These are phyloP conservation scores for Craniophora ligustri DNA, from an alignment of 2,888 invertebrate species.

Conservation along the genomic window DNA sequence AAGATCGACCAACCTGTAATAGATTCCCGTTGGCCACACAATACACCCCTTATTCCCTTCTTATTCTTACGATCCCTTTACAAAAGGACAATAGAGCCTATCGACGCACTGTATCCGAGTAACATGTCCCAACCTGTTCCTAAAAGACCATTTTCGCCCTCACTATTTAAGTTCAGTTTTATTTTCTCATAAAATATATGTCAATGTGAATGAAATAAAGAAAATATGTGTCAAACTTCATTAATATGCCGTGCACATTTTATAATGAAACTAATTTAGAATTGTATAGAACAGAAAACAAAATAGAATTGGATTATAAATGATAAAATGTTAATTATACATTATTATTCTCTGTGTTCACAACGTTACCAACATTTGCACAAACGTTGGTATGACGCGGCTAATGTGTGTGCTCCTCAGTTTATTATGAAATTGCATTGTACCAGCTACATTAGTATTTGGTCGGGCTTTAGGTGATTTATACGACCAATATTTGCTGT, in stretches of 20 bases:
- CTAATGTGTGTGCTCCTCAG: conserved; percentile 10
- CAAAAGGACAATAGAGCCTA: conserved; percentile 54
- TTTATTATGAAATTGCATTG: conserved; percentile 36
- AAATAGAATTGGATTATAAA: conserved; percentile 19
- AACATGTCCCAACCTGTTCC: conserved; percentile 56
- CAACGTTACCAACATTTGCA: conserved; percentile 32
- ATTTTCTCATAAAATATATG: background rate
- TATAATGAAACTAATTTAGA: conserved; percentile 9
- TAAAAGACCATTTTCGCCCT: conserved; percentile 17
- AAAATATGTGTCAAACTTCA: conserved; percentile 3
- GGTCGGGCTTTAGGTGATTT: conserved; percentile 45
- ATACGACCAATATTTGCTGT: conserved; percentile 50
- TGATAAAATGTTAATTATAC: conserved; percentile 14
- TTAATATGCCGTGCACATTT: background rate
- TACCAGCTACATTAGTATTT: conserved; percentile 47
- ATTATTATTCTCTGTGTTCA: conserved; percentile 31
- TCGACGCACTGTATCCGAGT: conserved; percentile 47
- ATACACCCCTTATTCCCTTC: conserved; percentile 58
- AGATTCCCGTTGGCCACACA: conserved; percentile 50
- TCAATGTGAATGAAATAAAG: background rate
- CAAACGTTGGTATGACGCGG: conserved; percentile 33
- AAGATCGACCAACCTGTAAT: conserved; percentile 60
- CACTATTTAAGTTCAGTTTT: conserved; percentile 3
- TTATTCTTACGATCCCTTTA: conserved; percentile 56
- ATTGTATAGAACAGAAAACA: background rate